These are phyloP conservation scores for Poeciliopsis gracilis DNA, from an alignment of 2,797 vertebrate genomes.

Conservation along the genomic window DNA sequence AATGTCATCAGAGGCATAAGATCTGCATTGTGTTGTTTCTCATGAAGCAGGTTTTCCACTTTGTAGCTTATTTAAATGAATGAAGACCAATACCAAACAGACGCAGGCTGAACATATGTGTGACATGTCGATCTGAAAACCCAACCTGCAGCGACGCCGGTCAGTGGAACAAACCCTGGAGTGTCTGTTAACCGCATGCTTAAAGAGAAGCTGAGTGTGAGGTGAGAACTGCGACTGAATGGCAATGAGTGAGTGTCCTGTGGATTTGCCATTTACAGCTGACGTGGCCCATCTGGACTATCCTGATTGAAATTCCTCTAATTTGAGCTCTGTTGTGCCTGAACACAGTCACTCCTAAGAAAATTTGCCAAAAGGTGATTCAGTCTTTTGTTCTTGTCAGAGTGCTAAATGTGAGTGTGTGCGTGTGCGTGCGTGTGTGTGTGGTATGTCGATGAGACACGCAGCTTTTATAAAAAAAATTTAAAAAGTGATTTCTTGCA, in stretches of 20 bases:
- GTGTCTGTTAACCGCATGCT: not conserved
- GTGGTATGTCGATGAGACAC: not conserved
- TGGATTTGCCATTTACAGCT: constrained; percentile 13
- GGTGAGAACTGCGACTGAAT: not conserved
- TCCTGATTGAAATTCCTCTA: constrained; percentile 15
- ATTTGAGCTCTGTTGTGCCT: constrained; percentile 10
- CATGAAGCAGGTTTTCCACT: not conserved
- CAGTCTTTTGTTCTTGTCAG: constrained; percentile 22
- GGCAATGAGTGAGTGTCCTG: not conserved
- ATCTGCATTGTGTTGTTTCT: not conserved
- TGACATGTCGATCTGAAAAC: not conserved
- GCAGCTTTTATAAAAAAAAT: not conserved
- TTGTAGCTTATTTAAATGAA: not conserved
- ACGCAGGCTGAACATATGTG: not conserved
- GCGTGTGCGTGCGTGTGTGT: not conserved
- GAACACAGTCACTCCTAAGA: constrained; percentile 25
- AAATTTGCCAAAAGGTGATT: constrained; percentile 39
- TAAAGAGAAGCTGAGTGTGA: not conserved
- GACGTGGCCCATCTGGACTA: constrained; percentile 13
- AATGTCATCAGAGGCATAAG: not conserved
- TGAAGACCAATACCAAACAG: not conserved
- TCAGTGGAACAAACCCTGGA: not conserved
- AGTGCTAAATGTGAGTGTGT: not conserved
- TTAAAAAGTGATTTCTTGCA: constrained; percentile 13
- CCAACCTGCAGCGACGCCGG: not conserved